Evolutionary conservation across 2,113 vertebrate genomes (phyloP), one percentile per base, ranked within the genome.

Genomic region (Columba livia): DNA sequence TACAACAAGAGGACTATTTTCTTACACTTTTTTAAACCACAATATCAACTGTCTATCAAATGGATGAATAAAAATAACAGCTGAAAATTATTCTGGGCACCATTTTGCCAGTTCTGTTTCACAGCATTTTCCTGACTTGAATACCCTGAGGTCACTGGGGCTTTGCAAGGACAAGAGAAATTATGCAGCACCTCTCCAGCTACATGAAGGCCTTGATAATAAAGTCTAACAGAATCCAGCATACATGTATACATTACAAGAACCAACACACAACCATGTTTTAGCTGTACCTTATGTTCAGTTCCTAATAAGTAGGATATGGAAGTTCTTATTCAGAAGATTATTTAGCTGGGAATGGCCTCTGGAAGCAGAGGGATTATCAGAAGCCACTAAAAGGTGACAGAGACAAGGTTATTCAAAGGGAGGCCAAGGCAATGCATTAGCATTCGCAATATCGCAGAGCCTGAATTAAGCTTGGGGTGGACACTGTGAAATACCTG

Each of bases 91-190:
- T 70, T 92, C n/a, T 79, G 65, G 82, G n/a, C 44, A 77, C 74
- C 16, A 6, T 91, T 91, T 85, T 88, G 62, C 34, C 94, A 15
- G 71, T 65, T 88, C 56, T 26, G 79, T 79, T 94, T 97, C 91
- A 90, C 77, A 94, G 67, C 42, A 66, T 93, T 93, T 97, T 96
- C 81, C 89, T 96, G 90, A 88, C 85, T 96, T 84, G 91, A 92
- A 91, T 91, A 96, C 57, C 50, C 72, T n/a, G 42, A 95, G 82
- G 70, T 89, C 82, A 88, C 71, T 93, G 88, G 94, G 36, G 38
- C 60, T 93, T 70, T 77, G 47, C 81, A 88, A 91, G 61, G 28
- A 42, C 64, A 96, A 96, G 74, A 92, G 44, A 85, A 79, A 38
- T 58, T n/a, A 56, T 8, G 24, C 20, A 85, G 78, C 42, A 75